Base-by-base conservation (phyloP, 64 coral and sea anemone genomes). In the Montipora cactus region DNA sequence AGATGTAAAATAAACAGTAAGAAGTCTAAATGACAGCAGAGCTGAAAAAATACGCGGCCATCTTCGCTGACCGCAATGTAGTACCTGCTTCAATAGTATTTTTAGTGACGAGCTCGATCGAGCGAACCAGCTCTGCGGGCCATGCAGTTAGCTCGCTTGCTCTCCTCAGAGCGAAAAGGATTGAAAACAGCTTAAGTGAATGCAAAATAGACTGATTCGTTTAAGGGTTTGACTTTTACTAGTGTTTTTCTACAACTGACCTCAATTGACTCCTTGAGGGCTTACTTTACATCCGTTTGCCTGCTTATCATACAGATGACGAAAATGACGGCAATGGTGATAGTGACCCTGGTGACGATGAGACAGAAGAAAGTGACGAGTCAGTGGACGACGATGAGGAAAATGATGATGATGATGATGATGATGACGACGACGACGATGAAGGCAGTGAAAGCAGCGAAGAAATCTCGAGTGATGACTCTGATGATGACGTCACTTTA, bases 401-500 rank as follows among this genome's bases (percentile, higher is more conserved):
- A 11, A 48, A 68, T 8, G 46, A 45, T 51, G 21, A 72, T 22
- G 83, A 87, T 6, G 61, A 93, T n/a, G 58, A 80, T 16, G 75
- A 87, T 23, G 47, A 93, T 7, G 51, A 62, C 37, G 75, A 72
- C 1, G 76, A 88, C 9, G 75, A 87, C 7, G 84, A 93, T 22
- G 57, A 23, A 89, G 16, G 22, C 25, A 7, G 73, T 75, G 51
- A 44, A 10, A 49, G 52, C 58, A 64, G 58, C 55, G 74, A 37
- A 37, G 37, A 37, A 37, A 37, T 37, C 37, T 37, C 37, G 37
- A 37, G 37, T 37, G 37, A 37, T 37, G 37, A 37, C 37, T 37
- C 37, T 37, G 90, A 83, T 72, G 92, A 93, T 8, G 92, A 93
- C 12, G 67, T 80, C 16, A 73, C 74, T 59, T 18, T 69, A 75